Base-by-base conservation (phyloP, 1,140 invertebrate species). In the Caenorhabditis brenneri region DNA sequence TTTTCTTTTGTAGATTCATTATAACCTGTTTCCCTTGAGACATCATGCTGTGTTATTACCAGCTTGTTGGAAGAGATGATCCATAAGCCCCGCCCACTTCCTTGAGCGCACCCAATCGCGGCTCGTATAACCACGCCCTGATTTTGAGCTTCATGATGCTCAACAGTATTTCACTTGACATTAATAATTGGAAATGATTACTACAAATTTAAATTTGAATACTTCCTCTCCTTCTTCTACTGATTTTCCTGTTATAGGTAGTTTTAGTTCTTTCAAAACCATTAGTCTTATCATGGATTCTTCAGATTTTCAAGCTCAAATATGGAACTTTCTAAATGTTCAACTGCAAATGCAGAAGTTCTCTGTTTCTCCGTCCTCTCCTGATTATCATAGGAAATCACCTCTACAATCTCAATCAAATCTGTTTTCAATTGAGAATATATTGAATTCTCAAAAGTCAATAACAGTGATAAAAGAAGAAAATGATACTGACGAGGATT, bases 381-480 rank as follows among this genome's bases (percentile, higher is more conserved):
- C 36, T 33, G 65, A 74, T 7, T 24, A 16, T 36, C 65, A 9
- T 10, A 74, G 46, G 65, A 74, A 74, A 27, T 27, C 36, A 7
- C 36, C 65, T 7, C n/a, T n/a, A 46, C 36, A 42, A 24, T 31
- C 65, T 33, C n/a, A 22, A 24, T 2, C 65, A 12, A 22, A 16
- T 74, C 9, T 27, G 1, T 74, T 82, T n/a, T 69, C 81, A 46
- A 82, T 82, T 24, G 81, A 82, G 19, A 82, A 69, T 74, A 51
- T 82, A 31, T 24, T 82, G 24, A 82, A 82, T 19, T 31, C 33
- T 0, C 12, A 51, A 31, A 65, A 65, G 7, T 7, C 9, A 4
- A 19, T 65, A 36, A n/a, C 10, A 2, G n/a, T 42, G 9, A 29
- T 36, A 24, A 74, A 74, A 74, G 1, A 42, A 27, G 65, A 74